A percentile compares a stretch with the other conserved stretches of the same genome.
Evolutionary conservation across 2,113 vertebrate genomes (phyloP).

Genomic region (Otolemur garnettii): DNA sequence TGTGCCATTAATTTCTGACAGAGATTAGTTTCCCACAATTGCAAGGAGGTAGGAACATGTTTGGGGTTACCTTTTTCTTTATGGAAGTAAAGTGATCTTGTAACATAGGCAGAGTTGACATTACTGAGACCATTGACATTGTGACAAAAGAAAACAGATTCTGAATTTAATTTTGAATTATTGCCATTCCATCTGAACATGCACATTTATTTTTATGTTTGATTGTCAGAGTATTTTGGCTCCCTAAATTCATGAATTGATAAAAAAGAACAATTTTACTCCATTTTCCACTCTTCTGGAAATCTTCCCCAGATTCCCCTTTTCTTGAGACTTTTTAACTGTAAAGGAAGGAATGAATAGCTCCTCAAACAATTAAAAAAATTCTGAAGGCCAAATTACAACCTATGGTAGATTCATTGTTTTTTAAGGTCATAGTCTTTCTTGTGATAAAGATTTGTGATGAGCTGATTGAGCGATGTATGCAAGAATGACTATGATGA

Average conservation of each 20-base stretch:
- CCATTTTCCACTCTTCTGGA: not conserved
- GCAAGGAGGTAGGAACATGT: not conserved
- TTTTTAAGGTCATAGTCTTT: slow-evolving; percentile 55
- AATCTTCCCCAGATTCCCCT: not conserved
- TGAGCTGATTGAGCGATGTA: not conserved
- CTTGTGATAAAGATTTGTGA: slow-evolving; percentile 70
- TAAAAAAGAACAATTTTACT: not conserved
- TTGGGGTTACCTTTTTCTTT: not conserved
- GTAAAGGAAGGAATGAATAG: not conserved
- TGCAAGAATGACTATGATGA: slow-evolving; percentile 20
- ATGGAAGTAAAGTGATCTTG: slow-evolving; percentile 9
- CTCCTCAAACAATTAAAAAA: slow-evolving; percentile 42
- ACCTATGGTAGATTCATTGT: slow-evolving; percentile 23
- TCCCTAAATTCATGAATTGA: slow-evolving; percentile 16
- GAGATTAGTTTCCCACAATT: slow-evolving; percentile 17
- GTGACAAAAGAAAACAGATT: slow-evolving; percentile 22
- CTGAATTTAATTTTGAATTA: slow-evolving; percentile 53
- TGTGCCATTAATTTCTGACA: not conserved
- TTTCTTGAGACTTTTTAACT: slow-evolving; percentile 38
- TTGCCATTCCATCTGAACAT: not conserved
- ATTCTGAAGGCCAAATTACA: slow-evolving; percentile 66
- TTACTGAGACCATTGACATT: not conserved
- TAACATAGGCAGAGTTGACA: not conserved
- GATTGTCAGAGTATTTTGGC: slow-evolving; percentile 24
- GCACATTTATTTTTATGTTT: slow-evolving; percentile 29